A percentile compares a stretch with the other conserved stretches of the same genome.
Conservation (phyloP, 2,113 vertebrate genomes). For the Sitta europaea region DNA sequence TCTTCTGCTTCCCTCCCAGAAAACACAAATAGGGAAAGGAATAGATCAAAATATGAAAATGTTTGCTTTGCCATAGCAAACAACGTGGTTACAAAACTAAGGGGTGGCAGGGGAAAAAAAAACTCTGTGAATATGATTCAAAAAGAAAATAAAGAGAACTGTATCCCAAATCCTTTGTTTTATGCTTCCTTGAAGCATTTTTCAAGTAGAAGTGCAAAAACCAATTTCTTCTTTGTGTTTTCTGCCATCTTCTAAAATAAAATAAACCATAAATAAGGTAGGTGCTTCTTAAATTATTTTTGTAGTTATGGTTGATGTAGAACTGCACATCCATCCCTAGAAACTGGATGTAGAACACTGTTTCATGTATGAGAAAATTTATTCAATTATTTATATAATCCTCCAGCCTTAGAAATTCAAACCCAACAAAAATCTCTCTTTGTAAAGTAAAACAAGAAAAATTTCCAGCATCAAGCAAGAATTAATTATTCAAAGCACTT, state of each 20-base stretch:
- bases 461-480: background rate
- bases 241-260: background rate
- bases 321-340: background rate
- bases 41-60: background rate
- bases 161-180: background rate
- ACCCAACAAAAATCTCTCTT: background rate
- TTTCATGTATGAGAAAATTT: background rate
- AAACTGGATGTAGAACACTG: background rate
- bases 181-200: constrained; percentile 8
- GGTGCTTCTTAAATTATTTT: background rate
- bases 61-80: background rate
- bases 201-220: background rate
- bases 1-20: constrained; percentile 3
- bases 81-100: background rate
- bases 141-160: background rate
- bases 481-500: background rate
- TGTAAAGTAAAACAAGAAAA: background rate
- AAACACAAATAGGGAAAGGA: background rate
- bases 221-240: background rate
- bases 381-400: background rate
- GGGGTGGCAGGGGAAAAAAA: background rate
- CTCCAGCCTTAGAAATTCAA: background rate
- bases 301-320: background rate
- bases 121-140: background rate
- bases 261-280: background rate